Percentiles rank a stretch among this genome's conserved stretches.
These are phyloP conservation scores for Talpa occidentalis DNA, from an alignment of 2,113 vertebrate species.

Conservation along the genomic window DNA sequence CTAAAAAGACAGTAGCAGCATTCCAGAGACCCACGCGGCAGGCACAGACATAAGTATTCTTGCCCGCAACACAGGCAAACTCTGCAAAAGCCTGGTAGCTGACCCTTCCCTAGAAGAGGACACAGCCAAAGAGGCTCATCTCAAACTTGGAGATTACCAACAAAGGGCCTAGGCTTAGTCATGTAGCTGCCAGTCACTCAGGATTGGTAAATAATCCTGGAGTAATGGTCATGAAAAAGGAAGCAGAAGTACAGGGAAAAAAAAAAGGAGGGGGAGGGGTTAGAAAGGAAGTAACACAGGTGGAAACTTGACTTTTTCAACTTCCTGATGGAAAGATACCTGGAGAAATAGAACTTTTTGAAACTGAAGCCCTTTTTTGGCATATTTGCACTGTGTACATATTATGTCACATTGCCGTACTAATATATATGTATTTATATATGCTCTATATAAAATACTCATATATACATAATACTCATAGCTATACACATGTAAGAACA, in stretches of 20 bases:
- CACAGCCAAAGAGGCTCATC: conserved; percentile 12
- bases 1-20: conserved; percentile 47
- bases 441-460: background rate
- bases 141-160: background rate
- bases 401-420: background rate
- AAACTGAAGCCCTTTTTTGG: background rate
- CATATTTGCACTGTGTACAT: background rate
- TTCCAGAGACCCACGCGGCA: conserved; percentile 68
- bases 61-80: conserved; percentile 17
- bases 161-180: conserved; percentile 17
- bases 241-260: background rate
- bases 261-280: no score
- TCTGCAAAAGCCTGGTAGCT: background rate
- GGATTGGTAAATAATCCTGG: conserved; percentile 16
- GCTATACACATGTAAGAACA: background rate
- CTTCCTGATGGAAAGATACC: conserved; percentile 77
- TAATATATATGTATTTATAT: background rate
- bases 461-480: background rate
- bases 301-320: conserved; percentile 73
- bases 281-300: conserved; percentile 55
- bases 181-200: background rate
- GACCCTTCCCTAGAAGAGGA: background rate
- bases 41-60: conserved; percentile 64
- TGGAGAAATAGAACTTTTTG: conserved; percentile 61
- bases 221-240: conserved; percentile 45